These are phyloP conservation scores for Cacoxenus indagator DNA, from an alignment of 2,888 invertebrate genomes.

Conservation along the genomic window DNA sequence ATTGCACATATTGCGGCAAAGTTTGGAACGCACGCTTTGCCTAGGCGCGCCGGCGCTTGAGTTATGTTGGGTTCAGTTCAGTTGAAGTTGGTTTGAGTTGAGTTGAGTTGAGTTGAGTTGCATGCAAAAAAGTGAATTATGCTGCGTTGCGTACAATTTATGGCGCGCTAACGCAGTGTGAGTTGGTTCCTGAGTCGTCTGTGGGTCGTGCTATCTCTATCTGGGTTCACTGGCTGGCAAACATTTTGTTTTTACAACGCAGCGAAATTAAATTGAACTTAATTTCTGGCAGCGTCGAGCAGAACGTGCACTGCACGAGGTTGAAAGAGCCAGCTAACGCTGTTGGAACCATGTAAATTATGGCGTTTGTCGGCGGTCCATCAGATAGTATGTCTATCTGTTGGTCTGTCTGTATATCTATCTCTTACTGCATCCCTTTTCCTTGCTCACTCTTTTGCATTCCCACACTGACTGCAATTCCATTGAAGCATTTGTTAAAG, in stretches of 20 bases:
- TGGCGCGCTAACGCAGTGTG: not conserved
- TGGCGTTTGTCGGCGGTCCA: not conserved
- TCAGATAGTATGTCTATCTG: not conserved
- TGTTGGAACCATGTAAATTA: not conserved
- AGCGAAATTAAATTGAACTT: conserved; percentile 16
- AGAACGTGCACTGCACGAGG: too few relatives aligned
- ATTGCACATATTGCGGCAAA: not conserved
- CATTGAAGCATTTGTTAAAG: not conserved
- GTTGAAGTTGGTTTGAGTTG: too few relatives aligned
- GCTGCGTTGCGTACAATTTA: not conserved
- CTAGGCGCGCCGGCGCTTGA: too few relatives aligned
- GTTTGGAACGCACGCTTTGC: too few relatives aligned
- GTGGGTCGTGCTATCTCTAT: not conserved
- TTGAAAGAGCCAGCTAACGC: not conserved
- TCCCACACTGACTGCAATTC: not conserved
- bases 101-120: not conserved
- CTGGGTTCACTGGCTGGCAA: not conserved
- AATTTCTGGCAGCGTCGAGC: not conserved
- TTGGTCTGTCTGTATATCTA: not conserved
- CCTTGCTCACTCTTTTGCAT: not conserved
- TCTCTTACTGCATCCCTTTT: not conserved
- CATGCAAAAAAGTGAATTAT: not conserved
- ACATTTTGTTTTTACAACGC: not conserved
- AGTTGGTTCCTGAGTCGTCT: not conserved
- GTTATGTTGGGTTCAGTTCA: too few relatives aligned